These are phyloP conservation scores for Anastrepha obliqua DNA, from an alignment of 1,140 invertebrate species.

Conservation along the genomic window DNA sequence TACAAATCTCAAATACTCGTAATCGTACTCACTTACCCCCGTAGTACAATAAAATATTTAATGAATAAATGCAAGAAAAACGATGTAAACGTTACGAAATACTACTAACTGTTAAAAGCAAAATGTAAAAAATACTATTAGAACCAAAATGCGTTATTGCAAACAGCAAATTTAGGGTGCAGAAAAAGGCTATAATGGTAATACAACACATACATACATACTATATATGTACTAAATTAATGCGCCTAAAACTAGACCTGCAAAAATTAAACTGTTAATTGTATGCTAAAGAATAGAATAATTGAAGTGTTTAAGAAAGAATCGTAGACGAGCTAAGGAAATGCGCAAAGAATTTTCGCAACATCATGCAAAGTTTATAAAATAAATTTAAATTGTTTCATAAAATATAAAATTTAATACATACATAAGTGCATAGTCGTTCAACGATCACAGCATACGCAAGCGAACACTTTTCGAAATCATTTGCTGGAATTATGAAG, in stretches of 20 bases:
- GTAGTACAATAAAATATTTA: too few relatives aligned
- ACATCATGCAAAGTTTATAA: not conserved
- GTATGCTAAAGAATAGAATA: not conserved
- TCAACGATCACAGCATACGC: not conserved
- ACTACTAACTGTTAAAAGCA: not conserved
- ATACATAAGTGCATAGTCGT: not conserved
- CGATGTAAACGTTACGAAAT: not conserved
- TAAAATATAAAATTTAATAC: not conserved
- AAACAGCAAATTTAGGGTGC: not conserved
- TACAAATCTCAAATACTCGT: constrained; percentile 5
- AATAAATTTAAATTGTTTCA: constrained; percentile 6
- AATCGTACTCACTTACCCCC: constrained; percentile 4
- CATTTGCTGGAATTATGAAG: not conserved
- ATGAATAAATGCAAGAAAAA: not conserved
- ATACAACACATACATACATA: not conserved
- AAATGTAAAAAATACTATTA: constrained; percentile 4
- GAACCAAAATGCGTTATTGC: not conserved
- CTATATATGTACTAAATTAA: not conserved
- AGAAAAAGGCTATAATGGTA: not conserved
- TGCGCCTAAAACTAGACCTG: constrained; percentile 10
- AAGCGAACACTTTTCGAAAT: not conserved
- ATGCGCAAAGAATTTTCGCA: not conserved
- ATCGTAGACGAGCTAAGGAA: not conserved
- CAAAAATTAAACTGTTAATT: constrained; percentile 2
- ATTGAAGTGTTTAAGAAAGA: not conserved